Conservation (phyloP, 2,113 vertebrate species). For the Saguinus imperator region DNA sequence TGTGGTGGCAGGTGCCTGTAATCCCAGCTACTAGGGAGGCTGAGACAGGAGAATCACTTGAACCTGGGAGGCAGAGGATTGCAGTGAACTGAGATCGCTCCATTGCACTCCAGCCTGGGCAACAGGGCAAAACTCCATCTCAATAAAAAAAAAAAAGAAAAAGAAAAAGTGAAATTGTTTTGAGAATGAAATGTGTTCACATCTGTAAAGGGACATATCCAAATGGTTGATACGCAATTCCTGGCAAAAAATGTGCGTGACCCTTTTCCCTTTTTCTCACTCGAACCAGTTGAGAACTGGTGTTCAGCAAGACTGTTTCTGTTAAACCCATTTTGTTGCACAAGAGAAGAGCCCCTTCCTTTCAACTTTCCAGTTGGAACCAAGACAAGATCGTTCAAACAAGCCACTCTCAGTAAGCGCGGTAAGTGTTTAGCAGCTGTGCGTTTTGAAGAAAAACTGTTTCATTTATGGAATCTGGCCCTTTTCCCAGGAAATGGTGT, state of each 20-base stretch:
- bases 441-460: not conserved
- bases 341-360: not conserved
- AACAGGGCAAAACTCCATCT: too few species aligned
- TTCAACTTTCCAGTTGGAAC: not conserved
- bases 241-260: not conserved
- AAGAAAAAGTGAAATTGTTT: not conserved
- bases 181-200: not conserved
- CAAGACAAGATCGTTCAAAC: conserved; percentile 12
- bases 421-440: not conserved
- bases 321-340: not conserved
- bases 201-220: not conserved
- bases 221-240: not conserved
- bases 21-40: too few species aligned
- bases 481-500: conserved; percentile 43
- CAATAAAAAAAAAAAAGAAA: not conserved
- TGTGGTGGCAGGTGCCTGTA: too few species aligned
- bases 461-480: not conserved
- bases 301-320: not conserved
- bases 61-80: too few species aligned
- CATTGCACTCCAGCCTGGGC: too few species aligned
- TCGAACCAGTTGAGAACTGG: not conserved
- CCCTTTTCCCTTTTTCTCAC: not conserved
- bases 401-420: not conserved
- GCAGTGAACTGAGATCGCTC: too few species aligned
- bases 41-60: too few species aligned